These are phyloP conservation scores for Myrmophylax atrothorax DNA, from an alignment of 2,113 vertebrate species.

Conservation along the genomic window DNA sequence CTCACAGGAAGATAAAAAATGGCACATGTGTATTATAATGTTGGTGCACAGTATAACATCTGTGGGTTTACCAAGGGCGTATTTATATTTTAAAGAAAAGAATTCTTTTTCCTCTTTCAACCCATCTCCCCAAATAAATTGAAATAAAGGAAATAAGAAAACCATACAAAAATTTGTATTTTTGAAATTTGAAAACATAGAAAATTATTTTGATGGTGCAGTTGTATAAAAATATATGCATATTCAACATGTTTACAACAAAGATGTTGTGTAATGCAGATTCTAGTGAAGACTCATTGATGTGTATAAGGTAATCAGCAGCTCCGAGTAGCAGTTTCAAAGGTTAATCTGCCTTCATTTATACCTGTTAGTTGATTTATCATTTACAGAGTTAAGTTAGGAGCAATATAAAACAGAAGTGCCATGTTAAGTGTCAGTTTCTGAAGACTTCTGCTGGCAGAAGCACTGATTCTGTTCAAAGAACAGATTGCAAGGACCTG, in stretches of 20 bases:
- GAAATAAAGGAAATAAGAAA: neutral
- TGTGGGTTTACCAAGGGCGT: neutral
- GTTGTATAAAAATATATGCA: neutral
- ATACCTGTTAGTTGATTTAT: neutral
- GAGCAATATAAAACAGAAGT: neutral
- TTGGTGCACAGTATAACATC: neutral
- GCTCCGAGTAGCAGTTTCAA: neutral
- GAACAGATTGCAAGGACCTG: neutral
- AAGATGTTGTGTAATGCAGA: neutral
- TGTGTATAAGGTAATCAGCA: neutral
- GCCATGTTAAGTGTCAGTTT: neutral
- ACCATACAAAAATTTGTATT: rapidly evolving
- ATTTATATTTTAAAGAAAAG: neutral
- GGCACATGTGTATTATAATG: neutral
- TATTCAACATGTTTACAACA: neutral
- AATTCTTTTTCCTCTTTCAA: neutral
- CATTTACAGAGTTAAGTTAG: neutral
- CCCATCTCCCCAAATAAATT: rapidly evolving
- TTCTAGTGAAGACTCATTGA: neutral
- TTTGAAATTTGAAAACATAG: neutral
- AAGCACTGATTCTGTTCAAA: neutral
- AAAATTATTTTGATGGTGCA: neutral
- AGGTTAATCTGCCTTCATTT: conserved; percentile 20
- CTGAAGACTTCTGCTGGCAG: neutral
- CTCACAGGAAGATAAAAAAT: neutral